These are phyloP conservation scores for Melanerpes aurifrons DNA, from an alignment of 2,113 vertebrate genomes.

Conservation along the genomic window DNA sequence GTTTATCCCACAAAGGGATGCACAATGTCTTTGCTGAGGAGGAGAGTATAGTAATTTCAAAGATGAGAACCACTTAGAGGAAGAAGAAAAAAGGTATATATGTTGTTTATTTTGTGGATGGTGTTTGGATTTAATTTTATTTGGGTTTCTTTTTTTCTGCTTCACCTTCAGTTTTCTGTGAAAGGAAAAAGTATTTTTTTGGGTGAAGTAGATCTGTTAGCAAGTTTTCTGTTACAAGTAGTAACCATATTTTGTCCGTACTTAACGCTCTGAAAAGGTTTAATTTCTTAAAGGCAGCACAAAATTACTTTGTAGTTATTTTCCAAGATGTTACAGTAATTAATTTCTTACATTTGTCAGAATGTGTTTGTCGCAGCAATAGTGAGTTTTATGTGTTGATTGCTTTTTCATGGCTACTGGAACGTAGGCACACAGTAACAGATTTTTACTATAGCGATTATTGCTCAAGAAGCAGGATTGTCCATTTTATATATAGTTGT, in stretches of 20 bases:
- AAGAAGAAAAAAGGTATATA: rapidly evolving
- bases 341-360: background rate
- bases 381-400: background rate
- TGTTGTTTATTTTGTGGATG: background rate
- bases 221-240: background rate
- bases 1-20: too few species aligned
- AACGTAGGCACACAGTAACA: background rate
- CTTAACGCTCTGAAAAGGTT: background rate
- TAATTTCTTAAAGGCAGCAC: background rate
- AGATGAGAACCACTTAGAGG: background rate
- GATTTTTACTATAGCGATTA: background rate
- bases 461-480: background rate
- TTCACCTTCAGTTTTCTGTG: background rate
- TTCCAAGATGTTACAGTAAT: background rate
- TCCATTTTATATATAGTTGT: background rate
- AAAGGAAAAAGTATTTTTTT: background rate
- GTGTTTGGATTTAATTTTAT: background rate
- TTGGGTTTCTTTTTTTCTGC: background rate
- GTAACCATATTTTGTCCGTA: background rate
- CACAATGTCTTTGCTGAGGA: background rate
- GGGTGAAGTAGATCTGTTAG: background rate
- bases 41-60: background rate
- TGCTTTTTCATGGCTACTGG: background rate
- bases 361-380: background rate
- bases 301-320: background rate